Conservation (phyloP, 2,113 vertebrate genomes). For the Carettochelys insculpta region DNA sequence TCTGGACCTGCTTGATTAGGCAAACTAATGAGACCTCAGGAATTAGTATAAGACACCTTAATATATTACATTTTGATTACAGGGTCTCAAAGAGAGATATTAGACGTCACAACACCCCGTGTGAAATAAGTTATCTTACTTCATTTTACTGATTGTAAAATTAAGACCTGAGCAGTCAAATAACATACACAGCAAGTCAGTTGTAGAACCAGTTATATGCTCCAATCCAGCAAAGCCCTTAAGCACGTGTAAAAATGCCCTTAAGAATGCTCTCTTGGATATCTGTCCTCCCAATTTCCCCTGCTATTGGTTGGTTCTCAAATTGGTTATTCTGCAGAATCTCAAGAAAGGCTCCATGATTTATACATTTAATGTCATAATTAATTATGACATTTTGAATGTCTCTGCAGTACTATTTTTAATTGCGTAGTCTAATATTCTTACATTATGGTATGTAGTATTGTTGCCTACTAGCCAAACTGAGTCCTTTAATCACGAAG, state of each 20-base stretch:
- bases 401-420: conserved; percentile 28
- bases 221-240: neutral
- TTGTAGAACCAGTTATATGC: neutral
- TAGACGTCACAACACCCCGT: neutral
- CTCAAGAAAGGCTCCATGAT: neutral
- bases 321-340: neutral
- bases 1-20: neutral
- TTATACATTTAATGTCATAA: conserved; percentile 49
- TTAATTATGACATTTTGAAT: conserved; percentile 53
- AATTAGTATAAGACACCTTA: neutral
- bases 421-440: conserved; percentile 32
- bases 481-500: conserved; percentile 50
- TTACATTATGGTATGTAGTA: conserved; percentile 27
- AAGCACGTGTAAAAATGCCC: neutral
- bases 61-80: neutral
- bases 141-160: neutral
- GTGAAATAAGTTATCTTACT: neutral
- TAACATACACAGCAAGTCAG: neutral
- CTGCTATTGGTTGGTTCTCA: neutral
- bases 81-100: neutral
- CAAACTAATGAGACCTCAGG: neutral
- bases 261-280: neutral
- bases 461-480: conserved; percentile 56
- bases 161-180: neutral
- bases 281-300: neutral